Evolutionary conservation across 2,797 vertebrate species (phyloP), one percentile per base, ranked within the genome.

Genomic region (Catostomus latipinnis): DNA sequence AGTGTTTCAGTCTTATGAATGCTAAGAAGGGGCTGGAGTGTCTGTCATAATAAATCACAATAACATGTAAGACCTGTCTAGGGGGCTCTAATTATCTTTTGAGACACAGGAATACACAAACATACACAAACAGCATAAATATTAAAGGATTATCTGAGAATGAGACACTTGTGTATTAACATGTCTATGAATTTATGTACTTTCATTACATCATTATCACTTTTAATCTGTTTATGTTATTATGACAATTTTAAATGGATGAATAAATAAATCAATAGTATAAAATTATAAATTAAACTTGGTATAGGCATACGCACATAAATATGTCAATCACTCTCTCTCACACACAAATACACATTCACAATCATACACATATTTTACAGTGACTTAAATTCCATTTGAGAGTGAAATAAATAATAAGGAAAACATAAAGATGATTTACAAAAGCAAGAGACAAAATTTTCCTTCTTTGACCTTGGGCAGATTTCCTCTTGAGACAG

Each of bases 391-490:
- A 14, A 60, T 76, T 71, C 58, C 18, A 75, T 67, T 50, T 63
- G 43, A 3, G 45, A 70, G 62, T 43, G 52, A 49, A 18, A 48
- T 71, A 53, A 78, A 68, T 18, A 18, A 53, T 57, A 2, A 78
- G 73, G 12, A 70, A 65, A 69, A 58, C 74, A 69, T 53, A 53
- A 68, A 58, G n/a, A 74, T 56, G 46, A 72, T 58, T 45, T 12
- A 14, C 13, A 71, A 11, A 22, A 5, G 14, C n/a, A 62, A 63
- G 45, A 78, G 68, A 75, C 48, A 65, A 62, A 46, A 68, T 69
- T 65, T 76, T 11, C 63, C 45, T 73, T 52, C 48, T 73, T 58
- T 85, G 86, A 85, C 84, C 82, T 87, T 85, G 82, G 48, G 53
- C 74, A 62, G 4, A 62, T 76, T 18, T 76, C 50, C 46, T 57